Evolutionary conservation across 2,797 vertebrate species (phyloP).

Genomic region (Eidolon dupreanum): DNA sequence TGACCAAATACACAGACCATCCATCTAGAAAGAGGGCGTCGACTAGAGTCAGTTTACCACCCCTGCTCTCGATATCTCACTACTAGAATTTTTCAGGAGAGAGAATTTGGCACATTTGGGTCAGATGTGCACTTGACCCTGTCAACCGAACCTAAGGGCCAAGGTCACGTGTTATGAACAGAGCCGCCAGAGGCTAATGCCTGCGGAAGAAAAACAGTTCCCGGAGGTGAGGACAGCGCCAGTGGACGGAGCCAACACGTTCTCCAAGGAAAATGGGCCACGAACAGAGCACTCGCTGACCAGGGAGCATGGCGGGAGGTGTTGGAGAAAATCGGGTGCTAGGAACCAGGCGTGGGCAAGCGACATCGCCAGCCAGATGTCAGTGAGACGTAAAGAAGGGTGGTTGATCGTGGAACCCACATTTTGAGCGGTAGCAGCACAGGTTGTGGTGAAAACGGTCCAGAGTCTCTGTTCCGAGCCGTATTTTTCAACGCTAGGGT

Average conservation of each 20-base stretch:
- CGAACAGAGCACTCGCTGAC: background rate
- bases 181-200: background rate
- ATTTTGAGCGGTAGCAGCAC: no score
- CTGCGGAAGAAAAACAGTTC: background rate
- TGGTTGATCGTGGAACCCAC: background rate
- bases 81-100: background rate
- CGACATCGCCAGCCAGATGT: background rate
- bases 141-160: no score
- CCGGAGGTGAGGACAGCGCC: background rate
- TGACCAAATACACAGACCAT: background rate
- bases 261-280: background rate
- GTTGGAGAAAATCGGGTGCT: background rate
- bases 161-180: background rate
- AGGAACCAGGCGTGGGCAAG: background rate
- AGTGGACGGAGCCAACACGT: background rate
- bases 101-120: background rate
- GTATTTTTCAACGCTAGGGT: background rate
- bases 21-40: background rate
- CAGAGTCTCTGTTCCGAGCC: background rate
- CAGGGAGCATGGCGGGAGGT: fast-evolving
- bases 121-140: background rate
- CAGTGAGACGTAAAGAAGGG: background rate
- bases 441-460: background rate
- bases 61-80: background rate
- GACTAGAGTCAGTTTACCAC: background rate